These are phyloP conservation scores for Forbesichthys agassizii DNA, from an alignment of 2,113 vertebrate genomes.

Conservation along the genomic window DNA sequence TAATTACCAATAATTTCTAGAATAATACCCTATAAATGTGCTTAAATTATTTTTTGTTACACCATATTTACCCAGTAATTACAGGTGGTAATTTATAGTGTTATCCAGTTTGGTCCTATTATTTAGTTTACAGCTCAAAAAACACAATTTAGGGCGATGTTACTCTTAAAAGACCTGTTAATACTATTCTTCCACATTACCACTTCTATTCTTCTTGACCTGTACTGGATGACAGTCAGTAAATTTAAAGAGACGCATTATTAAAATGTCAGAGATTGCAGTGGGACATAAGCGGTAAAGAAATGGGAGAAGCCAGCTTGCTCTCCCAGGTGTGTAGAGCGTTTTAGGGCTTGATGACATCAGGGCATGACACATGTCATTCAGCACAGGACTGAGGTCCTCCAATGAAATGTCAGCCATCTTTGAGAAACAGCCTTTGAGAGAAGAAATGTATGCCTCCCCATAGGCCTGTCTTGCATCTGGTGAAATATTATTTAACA, in stretches of 20 bases:
- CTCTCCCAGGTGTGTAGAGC: conserved; percentile 43
- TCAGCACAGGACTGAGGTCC: conserved; percentile 46
- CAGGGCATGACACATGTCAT: conserved; percentile 53
- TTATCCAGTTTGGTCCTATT: too few relatives aligned
- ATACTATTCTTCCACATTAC: too few relatives aligned
- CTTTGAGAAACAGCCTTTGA: conserved; percentile 1
- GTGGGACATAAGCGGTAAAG: conserved; percentile 41
- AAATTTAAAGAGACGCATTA: not conserved
- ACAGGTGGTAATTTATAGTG: too few relatives aligned
- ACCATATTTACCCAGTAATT: too few relatives aligned
- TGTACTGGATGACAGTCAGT: not conserved
- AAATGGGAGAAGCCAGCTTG: conserved; percentile 48
- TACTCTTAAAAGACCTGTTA: too few relatives aligned
- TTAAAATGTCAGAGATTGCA: conserved; percentile 30
- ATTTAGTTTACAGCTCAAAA: too few relatives aligned
- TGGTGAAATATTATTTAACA: conserved; percentile 18
- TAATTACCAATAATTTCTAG: too few relatives aligned
- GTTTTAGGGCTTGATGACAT: conserved; percentile 33
- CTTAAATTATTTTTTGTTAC: too few relatives aligned
- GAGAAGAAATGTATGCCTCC: conserved; percentile 45
- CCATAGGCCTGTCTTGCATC: conserved; percentile 50
- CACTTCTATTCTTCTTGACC: too few relatives aligned
- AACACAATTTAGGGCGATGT: too few relatives aligned
- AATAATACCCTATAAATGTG: too few relatives aligned
- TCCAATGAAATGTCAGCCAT: not conserved